These are phyloP conservation scores for Tringa solitaria DNA, from an alignment of 2,113 vertebrate species.

Conservation along the genomic window DNA sequence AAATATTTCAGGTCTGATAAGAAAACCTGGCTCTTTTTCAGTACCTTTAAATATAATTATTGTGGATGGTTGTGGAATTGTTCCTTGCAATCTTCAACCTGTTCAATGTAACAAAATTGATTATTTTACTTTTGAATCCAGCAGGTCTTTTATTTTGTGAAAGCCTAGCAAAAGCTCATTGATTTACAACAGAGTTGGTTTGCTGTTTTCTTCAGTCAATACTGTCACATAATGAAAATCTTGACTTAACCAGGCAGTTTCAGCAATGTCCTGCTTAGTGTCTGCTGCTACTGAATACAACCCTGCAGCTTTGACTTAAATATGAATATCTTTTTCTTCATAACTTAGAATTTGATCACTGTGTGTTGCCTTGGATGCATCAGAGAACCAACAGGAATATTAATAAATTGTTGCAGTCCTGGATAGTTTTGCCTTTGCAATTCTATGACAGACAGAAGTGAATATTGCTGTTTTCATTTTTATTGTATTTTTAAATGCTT, in stretches of 20 bases:
- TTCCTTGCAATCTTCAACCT: neutral
- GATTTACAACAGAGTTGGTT: constrained; percentile 38
- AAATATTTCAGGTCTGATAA: neutral
- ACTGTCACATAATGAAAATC: constrained; percentile 52
- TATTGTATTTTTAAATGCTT: neutral
- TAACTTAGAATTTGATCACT: neutral
- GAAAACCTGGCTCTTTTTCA: neutral
- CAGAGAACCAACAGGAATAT: neutral
- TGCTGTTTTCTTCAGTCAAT: constrained; percentile 60
- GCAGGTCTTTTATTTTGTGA: constrained; percentile 61
- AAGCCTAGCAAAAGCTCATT: constrained; percentile 54
- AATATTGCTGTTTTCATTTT: neutral
- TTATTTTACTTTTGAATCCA: constrained; percentile 59
- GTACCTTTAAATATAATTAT: neutral
- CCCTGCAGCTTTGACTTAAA: neutral
- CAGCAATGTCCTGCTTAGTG: neutral
- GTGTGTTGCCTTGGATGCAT: neutral
- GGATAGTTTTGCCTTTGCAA: neutral
- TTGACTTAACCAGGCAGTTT: constrained; percentile 12
- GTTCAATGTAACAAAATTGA: constrained; percentile 29
- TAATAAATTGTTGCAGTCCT: neutral
- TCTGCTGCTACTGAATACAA: neutral
- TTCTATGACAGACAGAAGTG: neutral
- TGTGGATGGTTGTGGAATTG: neutral
- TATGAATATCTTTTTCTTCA: neutral